Base-by-base conservation (phyloP, 2,888 invertebrate genomes). In the Disparrhopalites patrizii region DNA sequence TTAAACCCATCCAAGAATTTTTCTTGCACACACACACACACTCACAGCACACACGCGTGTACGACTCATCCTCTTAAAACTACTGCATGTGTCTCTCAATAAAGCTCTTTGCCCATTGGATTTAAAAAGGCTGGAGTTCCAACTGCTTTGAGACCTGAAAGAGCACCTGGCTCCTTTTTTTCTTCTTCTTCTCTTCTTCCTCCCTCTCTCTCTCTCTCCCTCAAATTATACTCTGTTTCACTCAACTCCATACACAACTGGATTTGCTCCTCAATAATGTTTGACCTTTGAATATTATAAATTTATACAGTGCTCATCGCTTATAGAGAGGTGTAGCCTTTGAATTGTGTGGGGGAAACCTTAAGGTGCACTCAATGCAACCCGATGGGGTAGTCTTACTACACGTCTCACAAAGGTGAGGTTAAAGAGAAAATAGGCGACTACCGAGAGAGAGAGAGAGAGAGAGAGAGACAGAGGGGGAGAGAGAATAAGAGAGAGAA, bases 1-100 rank as follows among this genome's bases (percentile, higher is more conserved):
- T 51, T 51, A 51, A 61, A 38, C 61, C 61, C 61, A 61, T 61
- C 61, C 61, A 61, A 33, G 60, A 61, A 43, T 52, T 51, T 51
- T 47, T 51, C 52, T 25, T 51, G 33, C 30, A 33, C 61, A 25
- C 50, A 51, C 36, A 52, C 8, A 54, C 31, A 18, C 23, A 40
- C 40, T 10, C 33, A 50, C 50, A 23, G 43, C 23, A 47, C 47
- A 47, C 47, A 20, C 47, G n/a, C n/a, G 4, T 23, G 15, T 10
- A 10, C 7, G 15, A 36, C 36, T 10, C 15, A 36, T 36, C 15
- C 8, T 36, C 7, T 15, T 36, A 10, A 36, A 36, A 36, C 7
- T 36, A 15, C n/a, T 36, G 25, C 33, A 33, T 43, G 28, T 47
- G 27, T 58, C 43, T 58, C n/a, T 43, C 3, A 43, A 27, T 43